Evolutionary conservation across 2,113 vertebrate species (phyloP).

Genomic region (Hystrix cristata): DNA sequence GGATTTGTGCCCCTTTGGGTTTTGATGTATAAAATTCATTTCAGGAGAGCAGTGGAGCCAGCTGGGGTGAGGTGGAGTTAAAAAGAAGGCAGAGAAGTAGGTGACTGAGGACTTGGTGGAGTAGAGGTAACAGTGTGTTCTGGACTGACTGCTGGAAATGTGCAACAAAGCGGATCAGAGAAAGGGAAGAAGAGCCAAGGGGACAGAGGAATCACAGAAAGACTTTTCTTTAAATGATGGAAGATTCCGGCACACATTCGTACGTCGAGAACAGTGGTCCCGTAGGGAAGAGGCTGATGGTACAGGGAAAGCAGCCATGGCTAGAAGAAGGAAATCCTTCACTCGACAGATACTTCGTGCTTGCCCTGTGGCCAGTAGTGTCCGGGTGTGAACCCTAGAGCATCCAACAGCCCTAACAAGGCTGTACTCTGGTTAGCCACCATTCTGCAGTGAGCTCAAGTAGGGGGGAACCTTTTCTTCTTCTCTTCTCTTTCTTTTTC

Average conservation of each 20-base stretch:
- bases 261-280: background rate
- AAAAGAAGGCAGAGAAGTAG: background rate
- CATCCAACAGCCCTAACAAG: background rate
- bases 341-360: too few relatives aligned
- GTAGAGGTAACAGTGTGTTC: fast-evolving
- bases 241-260: too few relatives aligned
- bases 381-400: fast-evolving
- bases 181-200: background rate
- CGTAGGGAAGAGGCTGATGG: background rate
- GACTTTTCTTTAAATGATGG: background rate
- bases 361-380: fast-evolving
- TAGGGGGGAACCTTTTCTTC: background rate
- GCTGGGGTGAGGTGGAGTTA: background rate
- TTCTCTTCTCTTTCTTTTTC: too few relatives aligned
- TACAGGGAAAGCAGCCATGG: background rate
- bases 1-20: background rate
- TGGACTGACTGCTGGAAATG: background rate
- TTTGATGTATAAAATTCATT: background rate
- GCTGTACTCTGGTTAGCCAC: background rate
- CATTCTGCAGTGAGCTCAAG: background rate
- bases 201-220: background rate
- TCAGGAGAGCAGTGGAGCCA: background rate
- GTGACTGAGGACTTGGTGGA: background rate
- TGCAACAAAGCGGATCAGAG: background rate
- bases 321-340: background rate